Evolutionary conservation across 2,113 vertebrate genomes (phyloP).

Genomic region (Cnemophilus loriae): DNA sequence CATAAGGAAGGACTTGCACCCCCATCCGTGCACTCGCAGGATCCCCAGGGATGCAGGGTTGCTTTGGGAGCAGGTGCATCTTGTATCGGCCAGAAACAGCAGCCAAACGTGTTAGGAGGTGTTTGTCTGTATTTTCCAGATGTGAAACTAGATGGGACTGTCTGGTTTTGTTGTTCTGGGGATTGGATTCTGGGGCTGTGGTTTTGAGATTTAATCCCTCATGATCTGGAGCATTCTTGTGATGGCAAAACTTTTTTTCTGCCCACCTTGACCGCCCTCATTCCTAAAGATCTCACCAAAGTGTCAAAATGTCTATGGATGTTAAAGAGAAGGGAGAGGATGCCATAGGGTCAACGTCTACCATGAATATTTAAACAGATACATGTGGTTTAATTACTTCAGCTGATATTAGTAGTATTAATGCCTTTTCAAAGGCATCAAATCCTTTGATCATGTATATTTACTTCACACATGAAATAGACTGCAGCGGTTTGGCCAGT

Average conservation of each 20-base stretch:
- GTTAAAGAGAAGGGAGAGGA: not conserved
- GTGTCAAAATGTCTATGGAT: not conserved
- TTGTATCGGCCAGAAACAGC: fast-evolving
- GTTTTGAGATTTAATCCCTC: not conserved
- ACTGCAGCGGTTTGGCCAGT: not conserved
- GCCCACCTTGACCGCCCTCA: not conserved
- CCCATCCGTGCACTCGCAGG: fast-evolving
- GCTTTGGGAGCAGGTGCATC: not conserved
- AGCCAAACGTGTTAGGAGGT: not conserved
- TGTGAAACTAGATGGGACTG: not conserved
- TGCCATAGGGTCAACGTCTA: not conserved
- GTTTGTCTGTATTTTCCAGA: not conserved
- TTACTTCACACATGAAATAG: not conserved
- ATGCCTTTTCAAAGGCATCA: slow-evolving; percentile 11
- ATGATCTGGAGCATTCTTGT: not conserved
- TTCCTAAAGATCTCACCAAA: not conserved
- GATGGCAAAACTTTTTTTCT: not conserved
- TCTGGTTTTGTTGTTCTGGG: not conserved
- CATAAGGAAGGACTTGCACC: fast-evolving
- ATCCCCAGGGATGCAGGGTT: not conserved
- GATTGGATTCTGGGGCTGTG: not conserved
- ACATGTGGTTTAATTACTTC: not conserved
- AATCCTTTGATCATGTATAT: not conserved
- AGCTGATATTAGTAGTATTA: not conserved
- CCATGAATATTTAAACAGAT: not conserved